Evolutionary conservation across 2,113 vertebrate genomes (phyloP), one percentile per base, ranked within the genome.

Genomic region (Petromus typicus): DNA sequence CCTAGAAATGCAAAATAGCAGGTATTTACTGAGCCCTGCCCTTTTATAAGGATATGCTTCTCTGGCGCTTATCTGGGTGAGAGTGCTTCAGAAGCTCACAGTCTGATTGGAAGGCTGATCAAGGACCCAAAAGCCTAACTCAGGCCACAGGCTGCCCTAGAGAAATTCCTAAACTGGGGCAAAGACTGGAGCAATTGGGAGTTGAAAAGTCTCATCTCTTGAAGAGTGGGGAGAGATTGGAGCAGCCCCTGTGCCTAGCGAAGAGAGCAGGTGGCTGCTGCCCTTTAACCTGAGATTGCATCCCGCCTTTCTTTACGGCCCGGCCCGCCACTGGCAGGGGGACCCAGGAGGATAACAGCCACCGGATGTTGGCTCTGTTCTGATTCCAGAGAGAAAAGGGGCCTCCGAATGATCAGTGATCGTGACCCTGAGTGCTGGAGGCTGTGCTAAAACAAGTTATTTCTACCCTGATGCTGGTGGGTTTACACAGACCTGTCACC

Each of bases 351-450:
- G 57, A 10, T 20, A 25, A 61, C 54, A 14, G 57, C 27, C 43
- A 51, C 30, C 3, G 1, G 57, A 8, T 32, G 0, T 40, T 23
- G 14, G 0, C 2, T 37, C 48, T n/a, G 18, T 51, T 37, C 45
- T 11, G 37, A 45, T 59, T 59, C n/a, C 57, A 12, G 32, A 8
- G 9, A 86, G 48, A 48, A 67, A 37, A 51, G 10, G 18, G 11
- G 27, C 18, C 43, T 57, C 18, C 0, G 0, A 18, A 10, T 10
- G 48, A 57, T 57, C 5, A n/a, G n/a, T 16, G 12, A 57, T 57
- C 5, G 56, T 57, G 56, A 16, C 5, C 14, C 56, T 57, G 54
- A 56, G 54, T 56, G 54, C 3, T 56, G 56, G 16, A 2, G 16
- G 56, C 5, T 22, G 5, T 3, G 40, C 71, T 59, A 5, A 90